Evolutionary conservation across 2,113 vertebrate genomes (phyloP), one percentile per base, ranked within the genome.

Genomic region (Aythya baeri): DNA sequence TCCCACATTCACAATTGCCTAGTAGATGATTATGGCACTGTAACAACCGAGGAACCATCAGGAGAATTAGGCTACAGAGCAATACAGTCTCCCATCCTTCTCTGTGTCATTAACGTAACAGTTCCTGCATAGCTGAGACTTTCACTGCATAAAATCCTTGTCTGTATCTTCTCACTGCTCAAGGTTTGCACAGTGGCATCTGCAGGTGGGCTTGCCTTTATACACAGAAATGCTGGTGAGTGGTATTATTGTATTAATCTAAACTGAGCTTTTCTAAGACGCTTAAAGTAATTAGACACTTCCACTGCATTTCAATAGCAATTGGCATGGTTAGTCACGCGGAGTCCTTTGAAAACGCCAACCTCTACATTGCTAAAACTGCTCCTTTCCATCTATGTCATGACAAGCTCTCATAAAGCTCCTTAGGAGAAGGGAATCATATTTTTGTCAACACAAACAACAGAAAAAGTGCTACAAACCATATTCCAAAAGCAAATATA

Each of bases 251-350:
- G 1, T 18, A 62, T 63, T 94, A 43, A 41, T 38, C 8, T 20
- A 29, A 2, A 0, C 0, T 10, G 67, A 83, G 13, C 49, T 76
- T n/a, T 12, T 49, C 17, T 13, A 16, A 14, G 16, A 23, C 36
- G 9, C 8, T 74, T 49, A 23, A 62, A 65, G 49, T 36, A 52
- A 55, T 86, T 44, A 80, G 27, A 46, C 27, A 46, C 8, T 80
- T 58, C 11, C 46, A 49, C 26, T 16, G 11, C 44, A 66, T 25
- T 80, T 36, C 44, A 36, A 38, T 0, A 70, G 41, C 50, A 55
- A 67, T 0, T 44, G 21, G 59, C 41, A 27, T 0, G 5, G 14
- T 38, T 8, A 66, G 23, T 36, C 18, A 38, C 0, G 0, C 7
- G 41, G 21, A 54, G 36, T 20, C 50, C 82, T 75, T 38, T 38